A percentile compares a stretch with the other conserved stretches of the same genome.
Evolutionary conservation across 2,797 vertebrate genomes (phyloP).

Genomic region (Streptopelia turtur): DNA sequence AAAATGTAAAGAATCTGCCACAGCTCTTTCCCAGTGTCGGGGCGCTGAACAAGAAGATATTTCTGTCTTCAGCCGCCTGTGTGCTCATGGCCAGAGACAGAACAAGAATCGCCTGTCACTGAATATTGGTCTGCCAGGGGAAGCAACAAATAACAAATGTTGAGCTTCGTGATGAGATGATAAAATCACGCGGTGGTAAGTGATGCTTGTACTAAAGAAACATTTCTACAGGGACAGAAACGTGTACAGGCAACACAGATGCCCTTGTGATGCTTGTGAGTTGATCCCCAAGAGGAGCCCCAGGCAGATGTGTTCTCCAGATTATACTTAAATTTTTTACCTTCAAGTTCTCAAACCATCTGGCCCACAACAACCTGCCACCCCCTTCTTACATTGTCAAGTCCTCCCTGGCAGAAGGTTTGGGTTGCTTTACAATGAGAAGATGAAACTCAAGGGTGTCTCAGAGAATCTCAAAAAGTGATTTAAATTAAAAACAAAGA

Average conservation of each 20-base stretch:
- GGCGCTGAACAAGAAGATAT: not conserved
- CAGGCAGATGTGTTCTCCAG: not conserved
- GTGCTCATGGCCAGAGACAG: not conserved
- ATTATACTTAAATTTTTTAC: not conserved
- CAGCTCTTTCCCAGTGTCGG: not conserved
- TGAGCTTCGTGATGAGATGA: not conserved
- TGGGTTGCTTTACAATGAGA: not conserved
- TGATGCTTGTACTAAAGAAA: not conserved
- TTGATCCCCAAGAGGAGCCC: not conserved
- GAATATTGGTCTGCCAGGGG: not conserved
- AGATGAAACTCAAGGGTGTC: not conserved
- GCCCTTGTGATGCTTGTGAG: not conserved
- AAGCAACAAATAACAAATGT: slow-evolving; percentile 34
- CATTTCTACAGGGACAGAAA: not conserved
- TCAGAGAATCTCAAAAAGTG: not conserved
- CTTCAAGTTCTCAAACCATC: not conserved
- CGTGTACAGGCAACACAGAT: not conserved
- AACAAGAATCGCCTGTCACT: not conserved
- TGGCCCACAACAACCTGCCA: not conserved
- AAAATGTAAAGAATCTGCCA: not conserved
- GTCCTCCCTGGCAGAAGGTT: not conserved
- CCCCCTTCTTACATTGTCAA: not conserved
- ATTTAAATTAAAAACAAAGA: not conserved
- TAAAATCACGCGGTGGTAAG: not conserved
- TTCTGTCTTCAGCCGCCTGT: not conserved